These are phyloP conservation scores for Vespertilio murinus DNA, from an alignment of 2,797 vertebrate genomes.

Conservation along the genomic window DNA sequence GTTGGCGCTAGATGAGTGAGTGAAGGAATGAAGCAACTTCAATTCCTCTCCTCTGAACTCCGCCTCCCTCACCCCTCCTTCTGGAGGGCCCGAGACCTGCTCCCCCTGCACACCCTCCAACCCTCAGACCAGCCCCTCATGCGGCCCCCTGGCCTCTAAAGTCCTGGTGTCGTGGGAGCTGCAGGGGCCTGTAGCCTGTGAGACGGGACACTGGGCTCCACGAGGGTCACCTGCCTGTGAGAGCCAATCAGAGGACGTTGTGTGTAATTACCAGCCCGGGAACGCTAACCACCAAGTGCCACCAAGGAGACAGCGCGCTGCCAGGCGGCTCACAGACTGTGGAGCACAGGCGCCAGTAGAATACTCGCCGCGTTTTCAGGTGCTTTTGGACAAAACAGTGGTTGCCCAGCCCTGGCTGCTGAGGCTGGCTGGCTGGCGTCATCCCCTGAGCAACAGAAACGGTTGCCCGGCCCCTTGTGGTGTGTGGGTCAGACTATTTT, in stretches of 20 bases:
- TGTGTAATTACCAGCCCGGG: constrained; percentile 44
- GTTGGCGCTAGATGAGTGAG: not conserved
- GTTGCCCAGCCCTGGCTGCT: not conserved
- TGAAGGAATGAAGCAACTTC: not conserved
- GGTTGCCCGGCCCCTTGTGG: not conserved
- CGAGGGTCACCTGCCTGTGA: constrained; percentile 34
- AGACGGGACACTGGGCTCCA: not conserved
- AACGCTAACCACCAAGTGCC: constrained; percentile 1
- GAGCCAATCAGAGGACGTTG: constrained; percentile 22
- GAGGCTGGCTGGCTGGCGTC: not conserved
- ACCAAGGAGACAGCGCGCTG: not conserved
- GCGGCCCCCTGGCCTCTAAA: not conserved
- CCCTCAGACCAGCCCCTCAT: not conserved
- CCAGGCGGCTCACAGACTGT: not conserved
- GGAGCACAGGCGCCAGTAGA: not conserved
- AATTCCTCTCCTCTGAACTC: not conserved
- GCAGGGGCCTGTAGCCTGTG: not conserved
- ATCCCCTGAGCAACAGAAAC: not conserved
- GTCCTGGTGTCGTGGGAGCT: not conserved
- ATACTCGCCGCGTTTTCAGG: not conserved
- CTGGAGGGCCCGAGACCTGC: not conserved
- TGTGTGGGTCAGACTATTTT: not conserved
- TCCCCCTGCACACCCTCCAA: not conserved
- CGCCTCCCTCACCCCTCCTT: not conserved
- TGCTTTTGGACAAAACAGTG: not conserved